Base-by-base conservation (phyloP, 2,888 invertebrate species). In the Rhingia campestris region DNA sequence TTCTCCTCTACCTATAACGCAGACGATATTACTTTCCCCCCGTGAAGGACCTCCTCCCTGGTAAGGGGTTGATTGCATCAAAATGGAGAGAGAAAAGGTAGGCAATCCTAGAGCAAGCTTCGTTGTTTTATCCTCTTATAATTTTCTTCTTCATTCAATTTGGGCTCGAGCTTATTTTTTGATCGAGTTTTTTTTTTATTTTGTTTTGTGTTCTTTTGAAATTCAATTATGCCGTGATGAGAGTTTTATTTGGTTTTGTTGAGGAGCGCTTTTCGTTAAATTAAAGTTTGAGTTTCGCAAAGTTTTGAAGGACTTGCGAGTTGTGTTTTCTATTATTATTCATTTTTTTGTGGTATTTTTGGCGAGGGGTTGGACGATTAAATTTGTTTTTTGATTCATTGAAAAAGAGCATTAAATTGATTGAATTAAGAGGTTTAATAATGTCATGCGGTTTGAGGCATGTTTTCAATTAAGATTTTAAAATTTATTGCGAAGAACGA, bases 151-250 rank as follows among this genome's bases (percentile, higher is more conserved):
- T 67, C 54, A 66, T 72, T 72, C 67, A 61, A 67, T 67, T 82
- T 69, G 67, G 30, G 81, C 70, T 77, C 43, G 61, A 59, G 66
- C 53, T 72, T 39, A 6, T 51, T 70, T 59, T 51, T 59, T 51
- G 39, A 63, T 49, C 37, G 41, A 10, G 51, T 54, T 56, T 32
- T 43, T 9, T 37, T 59, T 30, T n/a, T 37, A 63, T 45, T 14
- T 30, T 41, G 12, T 43, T 30, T 54, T 33, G n/a, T 43, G 53
- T 67, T 61, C 32, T 66, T 64, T 79, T 79, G 72, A 82, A 82
- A 82, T 82, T 79, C 82, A 82, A 82, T 79, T 82, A 79, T 54
- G 58, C 54, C 39, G 56, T 82, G 67, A 82, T 82, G 82, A 79
- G 82, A 82, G 67, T 79, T 79, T 72, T 72, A 77, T 81, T 81